phyloP scores from a whole-genome alignment of 2,113 vertebrate species.

The Variabilichromis moorii region DNA sequence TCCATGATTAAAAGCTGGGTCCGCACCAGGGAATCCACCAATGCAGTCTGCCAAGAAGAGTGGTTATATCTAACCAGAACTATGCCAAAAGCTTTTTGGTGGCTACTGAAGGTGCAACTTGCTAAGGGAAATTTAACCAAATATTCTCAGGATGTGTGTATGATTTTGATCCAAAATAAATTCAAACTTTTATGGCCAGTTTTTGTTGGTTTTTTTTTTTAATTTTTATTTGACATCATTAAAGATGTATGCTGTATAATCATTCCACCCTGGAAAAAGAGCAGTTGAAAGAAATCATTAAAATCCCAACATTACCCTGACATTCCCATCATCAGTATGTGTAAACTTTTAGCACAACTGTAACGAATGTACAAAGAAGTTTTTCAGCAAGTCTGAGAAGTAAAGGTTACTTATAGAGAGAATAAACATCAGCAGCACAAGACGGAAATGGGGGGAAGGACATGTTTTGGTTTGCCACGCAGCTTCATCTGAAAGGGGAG shows the following conservation, averaged over 20 bases:
- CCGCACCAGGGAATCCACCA: not conserved
- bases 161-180: not conserved
- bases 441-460: not conserved
- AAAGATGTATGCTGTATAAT: not conserved
- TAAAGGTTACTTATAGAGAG: not conserved
- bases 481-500: not conserved
- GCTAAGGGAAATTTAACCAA: not conserved
- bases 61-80: not conserved
- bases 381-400: not conserved
- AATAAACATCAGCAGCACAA: not conserved
- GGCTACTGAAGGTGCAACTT: not conserved
- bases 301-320: not conserved
- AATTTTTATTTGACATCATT: fast-evolving
- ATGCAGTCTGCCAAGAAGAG: not conserved
- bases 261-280: not conserved
- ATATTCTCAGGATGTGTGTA: not conserved
- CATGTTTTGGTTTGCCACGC: not conserved
- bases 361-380: not conserved
- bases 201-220: not conserved
- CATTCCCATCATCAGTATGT: not conserved
- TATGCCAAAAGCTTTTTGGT: not conserved
- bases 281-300: not conserved
- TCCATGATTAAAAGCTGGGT: not conserved
- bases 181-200: fast-evolving
- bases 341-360: not conserved